These are phyloP conservation scores for Megalonaias nervosa DNA, from an alignment of 1,140 invertebrate genomes.

Conservation along the genomic window DNA sequence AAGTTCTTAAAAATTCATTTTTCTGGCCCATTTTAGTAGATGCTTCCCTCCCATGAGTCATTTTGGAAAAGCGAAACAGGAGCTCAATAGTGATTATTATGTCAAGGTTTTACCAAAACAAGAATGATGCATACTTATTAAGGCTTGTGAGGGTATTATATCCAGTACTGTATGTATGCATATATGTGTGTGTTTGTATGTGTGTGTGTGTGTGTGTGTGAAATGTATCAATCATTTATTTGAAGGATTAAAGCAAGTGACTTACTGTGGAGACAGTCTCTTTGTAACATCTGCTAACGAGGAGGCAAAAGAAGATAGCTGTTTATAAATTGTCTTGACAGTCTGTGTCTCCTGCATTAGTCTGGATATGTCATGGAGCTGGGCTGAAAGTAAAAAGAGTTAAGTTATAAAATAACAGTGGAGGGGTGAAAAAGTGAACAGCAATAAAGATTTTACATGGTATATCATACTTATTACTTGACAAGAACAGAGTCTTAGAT, in stretches of 20 bases:
- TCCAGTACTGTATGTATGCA: no score
- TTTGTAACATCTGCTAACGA: constrained; percentile 64
- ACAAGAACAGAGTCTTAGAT: no score
- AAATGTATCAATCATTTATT: neutral
- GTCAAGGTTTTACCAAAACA: no score
- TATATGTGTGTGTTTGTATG: no score
- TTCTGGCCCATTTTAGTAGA: no score
- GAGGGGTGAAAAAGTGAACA: no score
- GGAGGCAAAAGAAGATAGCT: constrained; percentile 58
- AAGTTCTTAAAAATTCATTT: no score
- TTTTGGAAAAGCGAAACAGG: no score
- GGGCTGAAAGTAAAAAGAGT: constrained; percentile 48
- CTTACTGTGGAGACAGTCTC: constrained; percentile 64
- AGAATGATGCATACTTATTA: no score
- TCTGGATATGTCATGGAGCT: constrained; percentile 58
- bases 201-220: neutral
- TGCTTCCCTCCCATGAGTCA: no score
- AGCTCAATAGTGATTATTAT: no score
- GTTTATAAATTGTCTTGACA: constrained; percentile 54
- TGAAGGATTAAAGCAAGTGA: neutral
- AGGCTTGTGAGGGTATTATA: no score
- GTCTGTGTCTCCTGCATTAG: constrained; percentile 58
- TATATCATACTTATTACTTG: neutral
- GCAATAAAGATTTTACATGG: neutral
- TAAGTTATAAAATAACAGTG: neutral